phyloP scores from a whole-genome alignment of 2,888 invertebrate species.

The Microplitis deprimator region DNA sequence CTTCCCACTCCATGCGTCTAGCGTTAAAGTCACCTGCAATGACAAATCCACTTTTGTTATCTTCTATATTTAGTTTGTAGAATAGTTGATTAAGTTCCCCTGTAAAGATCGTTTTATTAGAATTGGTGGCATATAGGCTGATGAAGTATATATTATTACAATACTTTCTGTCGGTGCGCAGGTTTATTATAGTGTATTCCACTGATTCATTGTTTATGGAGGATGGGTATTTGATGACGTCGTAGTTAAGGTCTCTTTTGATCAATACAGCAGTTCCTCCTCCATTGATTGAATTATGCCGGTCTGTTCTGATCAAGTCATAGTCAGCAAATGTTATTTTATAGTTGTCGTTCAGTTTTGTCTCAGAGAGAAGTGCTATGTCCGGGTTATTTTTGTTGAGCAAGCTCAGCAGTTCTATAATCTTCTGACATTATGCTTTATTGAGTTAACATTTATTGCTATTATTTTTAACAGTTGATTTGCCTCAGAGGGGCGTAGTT shows the following conservation, averaged over 20 bases:
- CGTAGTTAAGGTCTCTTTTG: neutral
- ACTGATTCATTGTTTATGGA: neutral
- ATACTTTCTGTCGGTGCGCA: neutral
- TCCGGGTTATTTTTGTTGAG: neutral
- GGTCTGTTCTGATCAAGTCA: neutral
- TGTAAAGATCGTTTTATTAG: neutral
- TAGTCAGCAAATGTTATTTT: neutral
- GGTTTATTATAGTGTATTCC: neutral
- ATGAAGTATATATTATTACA: constrained; percentile 20
- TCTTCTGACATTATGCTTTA: neutral
- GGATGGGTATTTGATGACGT: neutral
- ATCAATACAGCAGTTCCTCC: constrained; percentile 24
- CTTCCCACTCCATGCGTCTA: constrained; percentile 4
- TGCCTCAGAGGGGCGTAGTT: no score
- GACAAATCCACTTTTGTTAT: neutral
- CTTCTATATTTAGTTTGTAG: constrained; percentile 2
- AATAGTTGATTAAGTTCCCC: constrained; percentile 13
- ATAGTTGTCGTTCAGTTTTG: neutral
- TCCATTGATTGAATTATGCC: neutral
- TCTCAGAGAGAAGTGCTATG: neutral
- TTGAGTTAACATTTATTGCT: neutral
- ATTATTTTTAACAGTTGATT: neutral
- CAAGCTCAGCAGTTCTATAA: neutral
- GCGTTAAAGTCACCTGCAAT: constrained; percentile 36
- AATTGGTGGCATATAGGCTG: neutral